Percentiles rank a stretch among this genome's conserved stretches.
These are phyloP conservation scores for Drosophila eugracilis DNA, from an alignment of 1,140 invertebrate genomes.

Conservation along the genomic window DNA sequence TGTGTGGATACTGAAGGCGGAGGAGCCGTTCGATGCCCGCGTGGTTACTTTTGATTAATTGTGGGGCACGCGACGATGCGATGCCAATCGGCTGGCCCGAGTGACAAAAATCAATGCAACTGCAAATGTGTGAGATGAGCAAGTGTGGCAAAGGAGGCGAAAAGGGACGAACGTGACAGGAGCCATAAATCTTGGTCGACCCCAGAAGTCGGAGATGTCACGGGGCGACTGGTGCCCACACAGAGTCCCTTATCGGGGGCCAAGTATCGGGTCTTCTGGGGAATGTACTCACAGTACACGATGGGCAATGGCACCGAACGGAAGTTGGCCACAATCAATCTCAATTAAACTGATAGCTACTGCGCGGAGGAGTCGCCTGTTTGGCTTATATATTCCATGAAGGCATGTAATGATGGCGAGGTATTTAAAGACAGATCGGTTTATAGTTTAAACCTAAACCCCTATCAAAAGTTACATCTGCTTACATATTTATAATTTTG, in stretches of 20 bases:
- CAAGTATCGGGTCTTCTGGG: constrained; percentile 66
- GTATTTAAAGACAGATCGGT: background rate
- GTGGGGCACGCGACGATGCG: constrained; percentile 60
- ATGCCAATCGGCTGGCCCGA: constrained; percentile 65
- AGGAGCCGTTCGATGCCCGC: background rate
- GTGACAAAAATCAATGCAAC: constrained; percentile 77
- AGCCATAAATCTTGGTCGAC: constrained; percentile 65
- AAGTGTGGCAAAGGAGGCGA: constrained; percentile 37
- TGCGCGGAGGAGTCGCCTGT: constrained; percentile 18
- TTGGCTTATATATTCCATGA: background rate
- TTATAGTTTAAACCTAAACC: background rate
- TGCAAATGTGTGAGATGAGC: constrained; percentile 67
- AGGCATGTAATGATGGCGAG: constrained; percentile 3
- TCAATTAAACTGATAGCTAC: constrained; percentile 76
- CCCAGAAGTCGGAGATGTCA: constrained; percentile 48
- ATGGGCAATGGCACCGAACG: constrained; percentile 49
- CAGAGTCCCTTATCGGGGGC: constrained; percentile 54
- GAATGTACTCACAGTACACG: constrained; percentile 33
- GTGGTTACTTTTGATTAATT: constrained; percentile 64
- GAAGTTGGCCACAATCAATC: constrained; percentile 74
- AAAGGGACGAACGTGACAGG: constrained; percentile 17
- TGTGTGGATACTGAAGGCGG: constrained; percentile 1
- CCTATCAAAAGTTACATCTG: too few relatives aligned
- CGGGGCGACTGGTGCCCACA: constrained; percentile 63
- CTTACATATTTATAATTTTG: too few relatives aligned